phyloP scores from a whole-genome alignment of 2,888 invertebrate genomes.

The Standfussiana lucernea region DNA sequence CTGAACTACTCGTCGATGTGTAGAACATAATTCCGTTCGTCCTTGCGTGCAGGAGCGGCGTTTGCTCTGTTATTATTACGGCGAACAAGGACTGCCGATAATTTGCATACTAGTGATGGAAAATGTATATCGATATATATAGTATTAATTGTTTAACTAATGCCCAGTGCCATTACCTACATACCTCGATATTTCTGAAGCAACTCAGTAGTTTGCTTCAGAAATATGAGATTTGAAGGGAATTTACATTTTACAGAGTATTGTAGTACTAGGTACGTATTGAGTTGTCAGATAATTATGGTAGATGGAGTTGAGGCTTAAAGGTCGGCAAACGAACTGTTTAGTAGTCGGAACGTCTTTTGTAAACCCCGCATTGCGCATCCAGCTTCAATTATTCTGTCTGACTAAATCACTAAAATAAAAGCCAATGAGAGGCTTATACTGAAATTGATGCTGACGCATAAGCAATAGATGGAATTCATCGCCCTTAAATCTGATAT shows the following conservation, averaged over 20 bases:
- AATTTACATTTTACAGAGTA: background rate
- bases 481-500: background rate
- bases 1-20: constrained; percentile 69
- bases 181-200: too few species aligned
- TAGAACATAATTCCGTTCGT: constrained; percentile 78
- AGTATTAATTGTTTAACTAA: background rate
- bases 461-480: too few species aligned
- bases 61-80: constrained; percentile 87
- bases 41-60: constrained; percentile 84
- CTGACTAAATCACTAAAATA: too few species aligned
- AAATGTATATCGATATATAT: constrained; percentile 41
- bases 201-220: too few species aligned
- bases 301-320: background rate
- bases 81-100: constrained; percentile 81
- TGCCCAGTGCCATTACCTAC: too few species aligned
- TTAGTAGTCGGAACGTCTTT: too few species aligned
- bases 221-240: background rate
- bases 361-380: too few species aligned
- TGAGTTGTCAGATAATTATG: too few species aligned
- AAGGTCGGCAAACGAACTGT: too few species aligned
- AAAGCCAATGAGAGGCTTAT: too few species aligned
- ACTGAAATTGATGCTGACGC: too few species aligned
- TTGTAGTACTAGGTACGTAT: background rate
- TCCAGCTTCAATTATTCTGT: too few species aligned
- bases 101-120: constrained; percentile 77